Evolutionary conservation across 2,888 invertebrate genomes (phyloP).

Genomic region (Conops quadrifasciatus): DNA sequence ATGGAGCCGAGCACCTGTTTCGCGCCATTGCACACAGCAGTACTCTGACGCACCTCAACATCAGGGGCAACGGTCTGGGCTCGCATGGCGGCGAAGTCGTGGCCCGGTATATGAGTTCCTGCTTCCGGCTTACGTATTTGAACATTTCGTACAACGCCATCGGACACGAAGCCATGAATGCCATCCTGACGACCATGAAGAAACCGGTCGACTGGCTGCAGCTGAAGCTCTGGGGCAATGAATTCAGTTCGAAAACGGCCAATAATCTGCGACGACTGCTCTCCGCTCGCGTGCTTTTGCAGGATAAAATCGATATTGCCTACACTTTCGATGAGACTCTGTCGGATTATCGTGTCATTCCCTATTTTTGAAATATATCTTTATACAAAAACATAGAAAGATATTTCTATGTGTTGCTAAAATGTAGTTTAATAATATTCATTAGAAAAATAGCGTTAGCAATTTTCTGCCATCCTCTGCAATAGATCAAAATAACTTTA

Average conservation of each 20-base stretch:
- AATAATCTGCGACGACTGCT: slow-evolving; percentile 53
- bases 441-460: no score
- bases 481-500: no score
- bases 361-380: slow-evolving; percentile 37
- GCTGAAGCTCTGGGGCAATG: slow-evolving; percentile 56
- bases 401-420: no score
- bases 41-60: slow-evolving; percentile 51
- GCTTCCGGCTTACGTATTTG: slow-evolving; percentile 50
- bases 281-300: slow-evolving; percentile 50
- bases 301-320: slow-evolving; percentile 50
- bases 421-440: no score
- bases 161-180: slow-evolving; percentile 46
- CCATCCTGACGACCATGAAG: slow-evolving; percentile 55
- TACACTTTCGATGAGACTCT: slow-evolving; percentile 52
- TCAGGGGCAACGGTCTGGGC: slow-evolving; percentile 55
- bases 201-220: slow-evolving; percentile 51
- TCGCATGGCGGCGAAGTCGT: slow-evolving; percentile 58
- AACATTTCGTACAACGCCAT: slow-evolving; percentile 57
- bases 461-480: no score
- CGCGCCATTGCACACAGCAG: slow-evolving; percentile 48
- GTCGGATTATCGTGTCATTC: slow-evolving; percentile 53
- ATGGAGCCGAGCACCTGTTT: slow-evolving; percentile 55
- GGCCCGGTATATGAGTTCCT: slow-evolving; percentile 52
- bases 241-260: slow-evolving; percentile 50
- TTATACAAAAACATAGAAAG: no score